Evolutionary conservation across 2,888 invertebrate species (phyloP).

Genomic region (Chelonus formosanus): DNA sequence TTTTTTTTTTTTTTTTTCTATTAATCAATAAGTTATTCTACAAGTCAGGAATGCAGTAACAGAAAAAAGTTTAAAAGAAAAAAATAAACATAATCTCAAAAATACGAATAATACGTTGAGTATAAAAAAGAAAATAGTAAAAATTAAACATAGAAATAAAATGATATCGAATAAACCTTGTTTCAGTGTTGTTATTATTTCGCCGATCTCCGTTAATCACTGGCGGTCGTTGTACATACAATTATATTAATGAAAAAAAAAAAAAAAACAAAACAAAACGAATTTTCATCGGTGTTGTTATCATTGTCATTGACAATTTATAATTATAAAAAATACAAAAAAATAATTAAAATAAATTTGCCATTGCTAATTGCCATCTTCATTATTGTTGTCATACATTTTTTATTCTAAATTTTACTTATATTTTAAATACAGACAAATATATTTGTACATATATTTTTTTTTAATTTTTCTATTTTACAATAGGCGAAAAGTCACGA

Average conservation of each 20-base stretch:
- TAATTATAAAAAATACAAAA: conserved; percentile 33
- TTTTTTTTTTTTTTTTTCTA: conserved; percentile 4
- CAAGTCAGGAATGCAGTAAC: conserved; percentile 3
- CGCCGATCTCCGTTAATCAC: conserved; percentile 31
- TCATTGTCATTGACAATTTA: conserved; percentile 42
- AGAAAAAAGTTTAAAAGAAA: too few species aligned
- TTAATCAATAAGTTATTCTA: conserved; percentile 13
- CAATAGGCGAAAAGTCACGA: too few species aligned
- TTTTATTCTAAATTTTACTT: too few species aligned
- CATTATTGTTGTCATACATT: conserved; percentile 11
- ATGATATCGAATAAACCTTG: too few species aligned
- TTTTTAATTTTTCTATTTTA: too few species aligned
- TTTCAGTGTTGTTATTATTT: conserved; percentile 3
- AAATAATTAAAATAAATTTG: conserved; percentile 22
- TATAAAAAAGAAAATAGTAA: too few species aligned
- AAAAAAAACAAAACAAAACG: conserved; percentile 21
- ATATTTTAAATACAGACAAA: too few species aligned
- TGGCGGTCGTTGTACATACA: conserved; percentile 35
- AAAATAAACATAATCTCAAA: too few species aligned
- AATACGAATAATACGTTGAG: too few species aligned
- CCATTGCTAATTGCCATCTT: conserved; percentile 19
- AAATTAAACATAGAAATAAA: too few species aligned
- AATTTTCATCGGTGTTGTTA: conserved; percentile 42
- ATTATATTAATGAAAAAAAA: conserved; percentile 22
- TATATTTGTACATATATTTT: too few species aligned